Evolutionary conservation across 1,140 invertebrate species (phyloP).

Genomic region (Whitmania pigra): DNA sequence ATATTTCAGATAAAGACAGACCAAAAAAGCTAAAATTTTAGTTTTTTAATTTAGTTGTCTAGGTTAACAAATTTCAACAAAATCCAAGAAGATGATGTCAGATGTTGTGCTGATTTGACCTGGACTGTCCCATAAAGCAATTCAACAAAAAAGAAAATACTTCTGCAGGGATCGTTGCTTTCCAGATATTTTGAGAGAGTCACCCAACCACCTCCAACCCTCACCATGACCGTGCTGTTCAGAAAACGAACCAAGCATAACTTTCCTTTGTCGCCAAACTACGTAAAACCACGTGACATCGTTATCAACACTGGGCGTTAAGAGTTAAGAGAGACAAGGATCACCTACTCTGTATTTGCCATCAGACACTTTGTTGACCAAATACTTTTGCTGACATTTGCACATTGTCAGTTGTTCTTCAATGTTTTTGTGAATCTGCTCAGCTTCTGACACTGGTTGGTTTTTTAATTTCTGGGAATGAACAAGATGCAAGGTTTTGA

Average conservation of each 20-base stretch:
- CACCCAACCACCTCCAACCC: slow-evolving; percentile 81
- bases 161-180: slow-evolving; percentile 68
- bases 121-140: not conserved
- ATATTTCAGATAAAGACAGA: too few relatives aligned
- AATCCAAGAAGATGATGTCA: too few relatives aligned
- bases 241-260: slow-evolving; percentile 70
- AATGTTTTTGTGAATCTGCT: slow-evolving; percentile 85
- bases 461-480: not conserved
- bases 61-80: too few relatives aligned
- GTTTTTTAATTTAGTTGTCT: too few relatives aligned
- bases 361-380: slow-evolving; percentile 92
- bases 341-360: slow-evolving; percentile 84
- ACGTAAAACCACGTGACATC: slow-evolving; percentile 28
- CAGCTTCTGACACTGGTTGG: slow-evolving; percentile 29
- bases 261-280: slow-evolving; percentile 97
- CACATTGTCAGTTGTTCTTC: slow-evolving; percentile 79
- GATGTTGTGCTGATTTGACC: too few relatives aligned
- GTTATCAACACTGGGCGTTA: not conserved
- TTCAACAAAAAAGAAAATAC: slow-evolving; percentile 27
- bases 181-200: slow-evolving; percentile 79
- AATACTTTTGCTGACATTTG: slow-evolving; percentile 90
- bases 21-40: too few relatives aligned
- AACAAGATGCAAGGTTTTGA: not conserved
- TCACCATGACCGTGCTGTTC: slow-evolving; percentile 65
- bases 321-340: not conserved